A percentile compares a stretch with the other conserved stretches of the same genome.
These are phyloP conservation scores for Andrena dorsata DNA, from an alignment of 2,888 invertebrate genomes.

Conservation along the genomic window DNA sequence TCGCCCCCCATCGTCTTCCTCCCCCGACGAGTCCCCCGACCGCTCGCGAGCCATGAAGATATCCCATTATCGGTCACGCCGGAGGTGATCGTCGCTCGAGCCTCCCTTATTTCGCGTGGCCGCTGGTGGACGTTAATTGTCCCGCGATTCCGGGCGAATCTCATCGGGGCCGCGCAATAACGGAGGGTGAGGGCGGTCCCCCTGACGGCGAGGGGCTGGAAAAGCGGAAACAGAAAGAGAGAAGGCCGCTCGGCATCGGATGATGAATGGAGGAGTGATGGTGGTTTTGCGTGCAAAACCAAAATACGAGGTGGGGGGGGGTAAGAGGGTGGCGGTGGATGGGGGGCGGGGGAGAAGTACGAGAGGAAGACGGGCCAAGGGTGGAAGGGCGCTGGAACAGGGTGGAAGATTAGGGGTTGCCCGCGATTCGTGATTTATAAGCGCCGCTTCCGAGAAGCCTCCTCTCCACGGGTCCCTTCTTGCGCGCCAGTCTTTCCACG, in stretches of 20 bases:
- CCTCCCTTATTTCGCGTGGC: conserved; percentile 38
- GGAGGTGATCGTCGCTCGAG: conserved; percentile 32
- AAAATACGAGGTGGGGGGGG: conserved; percentile 67
- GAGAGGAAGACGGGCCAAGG: conserved; percentile 60
- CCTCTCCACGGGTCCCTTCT: conserved; percentile 37
- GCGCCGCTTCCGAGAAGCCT: conserved; percentile 68
- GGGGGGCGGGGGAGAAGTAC: conserved; percentile 51
- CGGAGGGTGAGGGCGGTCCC: neutral
- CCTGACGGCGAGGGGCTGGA: conserved; percentile 43
- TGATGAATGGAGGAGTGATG: conserved; percentile 84
- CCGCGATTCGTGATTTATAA: conserved; percentile 87
- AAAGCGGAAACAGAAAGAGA: conserved; percentile 72
- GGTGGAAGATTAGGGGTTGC: conserved; percentile 73
- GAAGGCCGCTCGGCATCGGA: conserved; percentile 76
- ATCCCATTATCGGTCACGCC: conserved; percentile 50
- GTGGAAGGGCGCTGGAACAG: conserved; percentile 46
- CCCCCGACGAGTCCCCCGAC: neutral
- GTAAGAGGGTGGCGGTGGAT: conserved; percentile 41
- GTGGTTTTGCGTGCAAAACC: conserved; percentile 83
- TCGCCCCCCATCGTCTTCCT: neutral
- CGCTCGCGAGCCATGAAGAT: conserved; percentile 38
- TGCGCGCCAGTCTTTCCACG: conserved; percentile 3
- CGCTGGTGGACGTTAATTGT: conserved; percentile 64
- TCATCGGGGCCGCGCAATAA: conserved; percentile 61
- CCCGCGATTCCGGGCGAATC: conserved; percentile 66